Evolutionary conservation across 2,113 vertebrate genomes (phyloP).

Genomic region (Rhipidura dahli): DNA sequence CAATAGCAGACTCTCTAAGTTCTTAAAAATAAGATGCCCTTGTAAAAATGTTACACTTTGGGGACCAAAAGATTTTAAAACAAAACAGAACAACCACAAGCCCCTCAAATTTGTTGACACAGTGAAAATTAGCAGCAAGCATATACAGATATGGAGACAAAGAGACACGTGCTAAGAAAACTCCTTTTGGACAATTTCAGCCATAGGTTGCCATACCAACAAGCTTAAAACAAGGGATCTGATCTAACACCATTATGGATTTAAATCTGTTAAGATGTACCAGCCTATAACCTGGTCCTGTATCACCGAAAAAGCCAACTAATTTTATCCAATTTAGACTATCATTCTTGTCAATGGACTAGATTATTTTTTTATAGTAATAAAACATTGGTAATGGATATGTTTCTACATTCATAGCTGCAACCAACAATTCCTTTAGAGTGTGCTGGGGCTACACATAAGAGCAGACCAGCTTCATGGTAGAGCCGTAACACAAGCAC

Average conservation of each 20-base stretch:
- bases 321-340: not conserved
- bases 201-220: conserved; percentile 33
- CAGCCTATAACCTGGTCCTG: not conserved
- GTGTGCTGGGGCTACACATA: not conserved
- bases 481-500: not conserved
- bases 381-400: not conserved
- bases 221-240: not conserved
- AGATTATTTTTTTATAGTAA: not conserved
- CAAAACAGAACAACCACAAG: not conserved
- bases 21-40: not conserved
- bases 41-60: not conserved
- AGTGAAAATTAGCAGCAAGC: not conserved
- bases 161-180: not conserved
- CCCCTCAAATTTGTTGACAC: not conserved
- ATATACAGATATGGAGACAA: not conserved
- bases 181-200: conserved; percentile 9
- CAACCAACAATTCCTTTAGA: not conserved
- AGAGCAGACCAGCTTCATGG: not conserved
- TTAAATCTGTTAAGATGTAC: not conserved
- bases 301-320: not conserved
- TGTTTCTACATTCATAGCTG: not conserved
- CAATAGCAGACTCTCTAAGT: not conserved
- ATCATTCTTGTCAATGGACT: not conserved
- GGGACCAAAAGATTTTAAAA: not conserved
- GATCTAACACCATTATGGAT: not conserved